Conservation (phyloP, 2,888 invertebrate genomes). For the Graphium colonna region DNA sequence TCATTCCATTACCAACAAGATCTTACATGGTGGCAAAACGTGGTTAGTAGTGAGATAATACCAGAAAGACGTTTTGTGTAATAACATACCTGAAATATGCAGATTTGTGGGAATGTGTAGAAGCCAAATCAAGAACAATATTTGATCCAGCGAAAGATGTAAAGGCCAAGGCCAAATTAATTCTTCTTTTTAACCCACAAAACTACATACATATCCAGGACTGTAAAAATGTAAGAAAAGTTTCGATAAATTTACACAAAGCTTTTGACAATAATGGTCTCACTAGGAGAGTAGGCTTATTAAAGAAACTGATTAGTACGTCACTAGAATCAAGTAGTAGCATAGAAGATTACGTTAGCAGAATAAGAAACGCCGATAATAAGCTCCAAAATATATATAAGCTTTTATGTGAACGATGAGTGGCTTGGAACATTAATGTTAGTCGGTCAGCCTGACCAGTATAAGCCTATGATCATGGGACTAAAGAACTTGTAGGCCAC, state of each 20-base stretch:
- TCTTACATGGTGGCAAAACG: conserved; percentile 1
- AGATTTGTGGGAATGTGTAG: conserved; percentile 21
- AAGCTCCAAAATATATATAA: conserved; percentile 19
- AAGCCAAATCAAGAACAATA: neutral
- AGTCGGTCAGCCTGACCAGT: conserved; percentile 25
- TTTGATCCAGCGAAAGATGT: conserved; percentile 22
- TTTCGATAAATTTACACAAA: conserved; percentile 4
- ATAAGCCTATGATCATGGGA: too few species aligned
- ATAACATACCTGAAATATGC: conserved; percentile 16
- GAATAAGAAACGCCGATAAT: conserved; percentile 1
- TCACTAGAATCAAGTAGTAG: conserved; percentile 16
- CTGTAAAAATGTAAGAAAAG: conserved; percentile 24
- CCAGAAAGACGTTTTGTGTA: conserved; percentile 20
- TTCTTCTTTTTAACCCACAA: conserved; percentile 20
- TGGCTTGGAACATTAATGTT: too few species aligned
- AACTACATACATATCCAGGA: conserved; percentile 28
- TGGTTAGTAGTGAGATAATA: conserved; percentile 13
- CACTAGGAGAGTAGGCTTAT: conserved; percentile 22
- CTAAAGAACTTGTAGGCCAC: conserved; percentile 14
- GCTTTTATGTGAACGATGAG: conserved; percentile 27
- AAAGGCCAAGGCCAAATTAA: conserved; percentile 25
- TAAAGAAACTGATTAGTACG: conserved; percentile 24
- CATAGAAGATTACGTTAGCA: conserved; percentile 26
- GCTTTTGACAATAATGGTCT: conserved; percentile 22
- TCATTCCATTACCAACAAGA: too few species aligned